phyloP scores from a whole-genome alignment of 1,140 invertebrate genomes.

The Tetramorium simillimum region DNA sequence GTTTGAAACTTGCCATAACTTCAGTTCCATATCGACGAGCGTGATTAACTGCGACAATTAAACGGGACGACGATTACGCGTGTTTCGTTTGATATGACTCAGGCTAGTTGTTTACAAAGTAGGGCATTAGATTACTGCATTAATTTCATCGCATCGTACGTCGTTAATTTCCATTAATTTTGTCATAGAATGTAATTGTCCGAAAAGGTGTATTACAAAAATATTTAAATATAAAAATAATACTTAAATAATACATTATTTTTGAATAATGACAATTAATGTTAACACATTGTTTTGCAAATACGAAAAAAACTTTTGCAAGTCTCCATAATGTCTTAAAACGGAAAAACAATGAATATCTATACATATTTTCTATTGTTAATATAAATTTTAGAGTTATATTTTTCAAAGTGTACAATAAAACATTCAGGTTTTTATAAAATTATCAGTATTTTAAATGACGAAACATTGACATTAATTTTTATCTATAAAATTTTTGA shows the following conservation, averaged over 20 bases:
- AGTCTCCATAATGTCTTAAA: not conserved
- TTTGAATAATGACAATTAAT: not conserved
- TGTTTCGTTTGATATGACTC: not conserved
- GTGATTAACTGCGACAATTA: constrained; percentile 39
- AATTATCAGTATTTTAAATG: not conserved
- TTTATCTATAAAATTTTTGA: not conserved
- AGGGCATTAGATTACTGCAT: not conserved
- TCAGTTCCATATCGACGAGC: not conserved
- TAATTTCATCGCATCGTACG: not conserved
- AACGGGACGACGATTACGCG: not conserved
- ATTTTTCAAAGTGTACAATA: not conserved
- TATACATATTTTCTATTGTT: not conserved
- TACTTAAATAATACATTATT: not conserved
- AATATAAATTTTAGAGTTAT: not conserved
- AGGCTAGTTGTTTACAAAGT: not conserved
- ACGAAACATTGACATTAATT: not conserved
- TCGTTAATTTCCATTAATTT: not conserved
- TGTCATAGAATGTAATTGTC: not conserved
- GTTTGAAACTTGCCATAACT: constrained; percentile 26
- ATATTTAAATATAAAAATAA: not conserved
- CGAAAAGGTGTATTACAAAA: not conserved
- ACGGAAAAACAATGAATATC: not conserved
- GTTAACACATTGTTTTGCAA: not conserved
- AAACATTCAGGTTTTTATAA: not conserved
- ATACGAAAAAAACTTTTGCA: not conserved